Base-by-base conservation (phyloP, 2,888 invertebrate genomes). In the Tillus elongatus region DNA sequence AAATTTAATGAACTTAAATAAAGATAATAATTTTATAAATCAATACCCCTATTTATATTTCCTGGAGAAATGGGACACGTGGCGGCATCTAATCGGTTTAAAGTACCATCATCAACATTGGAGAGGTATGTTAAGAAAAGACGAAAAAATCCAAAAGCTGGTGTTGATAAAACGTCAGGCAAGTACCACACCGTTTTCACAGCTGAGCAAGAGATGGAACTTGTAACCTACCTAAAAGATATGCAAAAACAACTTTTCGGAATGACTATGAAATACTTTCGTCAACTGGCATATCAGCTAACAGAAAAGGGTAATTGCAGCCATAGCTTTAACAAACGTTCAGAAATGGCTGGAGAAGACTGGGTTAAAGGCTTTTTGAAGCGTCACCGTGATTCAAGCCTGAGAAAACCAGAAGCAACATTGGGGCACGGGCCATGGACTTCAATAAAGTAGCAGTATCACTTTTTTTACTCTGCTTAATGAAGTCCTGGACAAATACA, bases 321-420 rank as follows among this genome's bases (percentile, higher is more conserved):
- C 47, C 69, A 71, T 46, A 69, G 69, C 3, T 70, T 70, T 44
- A 69, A 70, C 57, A 61, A 64, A 26, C 57, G 13, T 6, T 12
- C 32, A 8, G 68, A 32, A 32, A 70, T 70, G 68, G 71, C 71
- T 1, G 71, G 71, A 15, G 67, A 69, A 46, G 71, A 71, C 45
- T 71, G 71, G 71, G 68, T 70, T 12, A 63, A 69, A 46, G 69
- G 69, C 46, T 71, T 71, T 52, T 52, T 71, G 11, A 70, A 70
- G 41, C 54, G 70, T 39, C 69, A 71, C 48, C 53, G 53, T 49
- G 52, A 54, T 53, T 13, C 29, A 19, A 13, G 32, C 3, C 29
- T 34, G n/a, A 30, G 35, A 10, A 26, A 31, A n/a, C 39, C 41
- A 13, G 32, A 27, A 15, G 33, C 19, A 6, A 41, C 33, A 24